Conservation (phyloP, 2,888 invertebrate species). For the Hydrotaea cyrtoneurina region DNA sequence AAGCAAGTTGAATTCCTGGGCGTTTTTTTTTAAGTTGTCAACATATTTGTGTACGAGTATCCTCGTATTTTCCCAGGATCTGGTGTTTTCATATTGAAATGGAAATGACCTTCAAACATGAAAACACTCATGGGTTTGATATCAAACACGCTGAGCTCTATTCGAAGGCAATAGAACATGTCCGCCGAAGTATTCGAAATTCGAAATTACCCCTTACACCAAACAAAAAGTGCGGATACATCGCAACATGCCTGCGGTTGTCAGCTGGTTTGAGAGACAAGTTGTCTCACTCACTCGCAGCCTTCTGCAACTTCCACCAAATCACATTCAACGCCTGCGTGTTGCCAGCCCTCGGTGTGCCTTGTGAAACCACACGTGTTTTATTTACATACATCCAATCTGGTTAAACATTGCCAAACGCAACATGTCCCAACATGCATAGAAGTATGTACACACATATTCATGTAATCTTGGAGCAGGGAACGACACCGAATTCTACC, state of each 20-base stretch:
- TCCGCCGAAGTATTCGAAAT: neutral
- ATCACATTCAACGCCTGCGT: neutral
- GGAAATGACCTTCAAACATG: slow-evolving; percentile 28
- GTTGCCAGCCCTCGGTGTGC: neutral
- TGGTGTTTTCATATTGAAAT: neutral
- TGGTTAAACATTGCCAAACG: slow-evolving; percentile 47
- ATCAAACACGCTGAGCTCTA: neutral
- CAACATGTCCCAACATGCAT: slow-evolving; percentile 61
- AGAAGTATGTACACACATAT: neutral
- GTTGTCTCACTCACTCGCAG: too few relatives aligned
- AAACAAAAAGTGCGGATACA: neutral
- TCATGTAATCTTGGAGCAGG: neutral
- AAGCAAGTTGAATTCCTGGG: slow-evolving; percentile 20
- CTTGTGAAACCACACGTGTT: neutral
- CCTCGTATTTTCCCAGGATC: neutral
- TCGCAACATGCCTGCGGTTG: neutral
- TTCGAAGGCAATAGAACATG: neutral
- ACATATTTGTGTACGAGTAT: neutral
- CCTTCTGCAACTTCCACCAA: neutral
- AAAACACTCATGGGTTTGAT: neutral
- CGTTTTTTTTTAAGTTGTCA: slow-evolving; percentile 21
- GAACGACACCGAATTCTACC: neutral
- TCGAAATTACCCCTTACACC: neutral
- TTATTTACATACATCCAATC: neutral
- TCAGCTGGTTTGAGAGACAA: too few relatives aligned